Conservation (phyloP, 2,113 vertebrate genomes). For the Scomber colias region DNA sequence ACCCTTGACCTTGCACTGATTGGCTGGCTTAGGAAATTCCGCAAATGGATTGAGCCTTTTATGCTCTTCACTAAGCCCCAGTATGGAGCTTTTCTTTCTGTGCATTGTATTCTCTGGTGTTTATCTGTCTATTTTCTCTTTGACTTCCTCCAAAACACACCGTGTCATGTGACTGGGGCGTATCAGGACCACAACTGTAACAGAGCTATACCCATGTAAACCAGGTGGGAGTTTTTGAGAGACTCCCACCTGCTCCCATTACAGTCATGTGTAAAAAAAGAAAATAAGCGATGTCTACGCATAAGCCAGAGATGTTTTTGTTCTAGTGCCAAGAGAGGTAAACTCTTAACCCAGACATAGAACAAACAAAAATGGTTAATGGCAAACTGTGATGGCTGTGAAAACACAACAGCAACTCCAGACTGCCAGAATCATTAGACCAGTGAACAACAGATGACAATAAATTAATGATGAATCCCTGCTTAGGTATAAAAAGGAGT, state of each 20-base stretch:
- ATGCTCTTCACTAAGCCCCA: slow-evolving; percentile 29
- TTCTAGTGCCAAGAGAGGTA: slow-evolving; percentile 6
- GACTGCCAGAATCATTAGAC: slow-evolving; percentile 12
- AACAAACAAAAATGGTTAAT: slow-evolving; percentile 31
- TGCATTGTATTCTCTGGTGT: slow-evolving; percentile 53
- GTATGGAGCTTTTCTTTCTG: slow-evolving; percentile 49
- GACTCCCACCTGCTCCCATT: too few species aligned
- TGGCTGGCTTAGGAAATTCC: slow-evolving; percentile 72
- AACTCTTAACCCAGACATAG: slow-evolving; percentile 3
- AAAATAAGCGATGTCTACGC: not conserved
- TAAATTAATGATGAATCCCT: not conserved
- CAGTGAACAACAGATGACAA: slow-evolving; percentile 20
- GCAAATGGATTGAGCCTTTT: slow-evolving; percentile 47
- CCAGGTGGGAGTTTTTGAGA: not conserved
- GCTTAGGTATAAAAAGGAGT: not conserved
- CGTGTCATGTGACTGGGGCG: slow-evolving; percentile 1
- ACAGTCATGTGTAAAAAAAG: not conserved
- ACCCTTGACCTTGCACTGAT: slow-evolving; percentile 55
- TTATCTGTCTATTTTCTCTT: slow-evolving; percentile 56
- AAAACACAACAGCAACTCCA: slow-evolving; percentile 13
- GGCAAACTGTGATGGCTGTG: slow-evolving; percentile 23
- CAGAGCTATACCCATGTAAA: slow-evolving; percentile 1
- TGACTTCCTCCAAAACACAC: slow-evolving; percentile 62
- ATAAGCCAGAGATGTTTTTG: slow-evolving; percentile 7
- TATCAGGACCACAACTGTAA: not conserved